Evolutionary conservation across 2,797 vertebrate species (phyloP), one percentile per base, ranked within the genome.

Genomic region (Glossophaga mutica): DNA sequence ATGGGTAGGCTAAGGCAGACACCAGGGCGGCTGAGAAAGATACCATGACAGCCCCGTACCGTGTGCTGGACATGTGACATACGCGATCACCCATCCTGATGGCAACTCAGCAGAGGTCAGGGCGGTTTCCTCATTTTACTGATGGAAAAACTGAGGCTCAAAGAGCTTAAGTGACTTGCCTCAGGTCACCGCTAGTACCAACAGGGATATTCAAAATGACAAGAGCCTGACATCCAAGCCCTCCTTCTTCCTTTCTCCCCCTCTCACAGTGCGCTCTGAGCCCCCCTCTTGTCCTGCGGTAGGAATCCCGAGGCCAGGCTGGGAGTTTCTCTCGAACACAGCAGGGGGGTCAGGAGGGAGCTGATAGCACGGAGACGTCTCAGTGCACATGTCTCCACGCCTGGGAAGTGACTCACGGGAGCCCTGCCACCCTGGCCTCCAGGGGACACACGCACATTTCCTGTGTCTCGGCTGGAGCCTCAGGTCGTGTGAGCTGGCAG

Each of bases 351-450:
- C 68, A 55, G 74, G 50, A 39, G n/a, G 34, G 79, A 32, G 62
- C 22, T 4, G 52, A 46, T 21, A 37, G 73, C 62, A 37, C 1
- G 7, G 42, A 57, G 83, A 73, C 12, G 34, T 59, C 68, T 96
- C 71, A 26, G 78, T 16, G 18, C 26, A 11, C 2, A 37, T 68
- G 46, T 37, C 9, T 59, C 55, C 32, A 11, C 71, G 95, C 15
- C 26, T 52, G 94, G 92, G 94, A 94, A 94, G 59, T 97, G 97
- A 97, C 78, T 97, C 97, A 97, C 26, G 1, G 2, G 77, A 91
- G 71, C 42, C 42, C 78, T 57, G 95, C 34, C 15, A 46, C 67
- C 34, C 21, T 65, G 79, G 52, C 48, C 87, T 90, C 87, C 52
- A 29, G 92, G 92, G 93, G 57, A 97, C 90, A 91, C 62, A 78